These are phyloP conservation scores for Polyommatus icarus DNA, from an alignment of 2,888 invertebrate species.

Conservation along the genomic window DNA sequence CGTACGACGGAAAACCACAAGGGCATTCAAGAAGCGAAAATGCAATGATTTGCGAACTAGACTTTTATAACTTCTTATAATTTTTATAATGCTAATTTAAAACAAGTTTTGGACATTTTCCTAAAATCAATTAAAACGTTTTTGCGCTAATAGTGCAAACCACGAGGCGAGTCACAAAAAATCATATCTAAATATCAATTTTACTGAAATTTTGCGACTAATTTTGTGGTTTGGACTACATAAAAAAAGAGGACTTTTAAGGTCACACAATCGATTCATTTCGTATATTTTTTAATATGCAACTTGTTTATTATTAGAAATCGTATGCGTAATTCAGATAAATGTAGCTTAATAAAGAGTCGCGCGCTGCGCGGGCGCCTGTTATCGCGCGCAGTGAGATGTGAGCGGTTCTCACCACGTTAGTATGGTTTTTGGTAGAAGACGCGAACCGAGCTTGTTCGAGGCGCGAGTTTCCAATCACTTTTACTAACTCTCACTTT, in stretches of 20 bases:
- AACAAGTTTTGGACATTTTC: background rate
- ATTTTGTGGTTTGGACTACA: background rate
- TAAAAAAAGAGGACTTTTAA: background rate
- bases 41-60: background rate
- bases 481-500: slow-evolving; percentile 68
- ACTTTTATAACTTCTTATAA: background rate
- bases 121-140: background rate
- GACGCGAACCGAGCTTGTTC: slow-evolving; percentile 55
- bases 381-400: slow-evolving; percentile 72
- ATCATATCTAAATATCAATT: background rate
- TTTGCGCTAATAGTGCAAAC: no score
- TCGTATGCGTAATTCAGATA: slow-evolving; percentile 64
- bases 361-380: slow-evolving; percentile 64
- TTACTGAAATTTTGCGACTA: background rate
- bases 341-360: slow-evolving; percentile 70
- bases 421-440: slow-evolving; percentile 74
- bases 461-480: slow-evolving; percentile 58
- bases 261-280: background rate
- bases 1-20: background rate
- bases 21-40: slow-evolving; percentile 5
- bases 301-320: slow-evolving; percentile 26
- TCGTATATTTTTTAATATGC: slow-evolving; percentile 24
- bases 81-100: background rate
- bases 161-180: no score
- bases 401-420: slow-evolving; percentile 68